A percentile compares a stretch with the other conserved stretches of the same genome.
These are phyloP conservation scores for Lissonota sp. DNA, from an alignment of 2,888 invertebrate genomes.

Conservation along the genomic window DNA sequence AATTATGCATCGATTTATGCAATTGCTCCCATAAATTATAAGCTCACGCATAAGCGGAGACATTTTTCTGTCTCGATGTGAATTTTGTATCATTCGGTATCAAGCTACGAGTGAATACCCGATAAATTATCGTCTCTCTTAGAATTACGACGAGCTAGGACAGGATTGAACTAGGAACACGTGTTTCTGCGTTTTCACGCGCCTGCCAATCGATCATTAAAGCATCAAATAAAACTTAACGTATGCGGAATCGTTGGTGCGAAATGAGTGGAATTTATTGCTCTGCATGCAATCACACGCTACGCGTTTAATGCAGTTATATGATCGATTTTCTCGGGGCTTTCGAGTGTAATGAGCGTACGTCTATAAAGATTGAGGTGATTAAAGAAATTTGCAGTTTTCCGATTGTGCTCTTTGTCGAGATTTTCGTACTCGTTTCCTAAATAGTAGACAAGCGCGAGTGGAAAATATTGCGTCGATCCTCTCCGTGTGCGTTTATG, in stretches of 20 bases:
- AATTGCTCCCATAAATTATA: too few relatives aligned
- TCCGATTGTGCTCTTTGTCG: too few relatives aligned
- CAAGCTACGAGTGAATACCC: too few relatives aligned
- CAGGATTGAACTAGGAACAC: slow-evolving; percentile 5
- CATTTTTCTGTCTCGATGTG: too few relatives aligned
- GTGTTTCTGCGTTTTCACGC: slow-evolving; percentile 14
- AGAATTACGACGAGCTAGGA: neutral
- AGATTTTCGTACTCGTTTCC: too few relatives aligned
- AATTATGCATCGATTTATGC: too few relatives aligned
- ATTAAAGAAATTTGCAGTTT: too few relatives aligned
- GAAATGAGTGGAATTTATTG: slow-evolving; percentile 52
- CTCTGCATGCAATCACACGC: slow-evolving; percentile 38
- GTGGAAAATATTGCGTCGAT: slow-evolving; percentile 42
- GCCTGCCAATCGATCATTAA: slow-evolving; percentile 50
- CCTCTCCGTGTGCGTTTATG: slow-evolving; percentile 5
- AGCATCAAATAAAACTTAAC: slow-evolving; percentile 36
- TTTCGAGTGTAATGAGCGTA: too few relatives aligned
- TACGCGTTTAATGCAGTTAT: slow-evolving; percentile 42
- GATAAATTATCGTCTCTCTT: too few relatives aligned
- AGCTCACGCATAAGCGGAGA: too few relatives aligned
- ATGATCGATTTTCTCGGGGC: neutral
- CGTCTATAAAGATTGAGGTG: too few relatives aligned
- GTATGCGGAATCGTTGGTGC: slow-evolving; percentile 49
- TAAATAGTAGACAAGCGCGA: neutral
- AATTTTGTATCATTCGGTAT: too few relatives aligned